These are phyloP conservation scores for Raphicerus campestris DNA, from an alignment of 2,113 vertebrate genomes.

Conservation along the genomic window DNA sequence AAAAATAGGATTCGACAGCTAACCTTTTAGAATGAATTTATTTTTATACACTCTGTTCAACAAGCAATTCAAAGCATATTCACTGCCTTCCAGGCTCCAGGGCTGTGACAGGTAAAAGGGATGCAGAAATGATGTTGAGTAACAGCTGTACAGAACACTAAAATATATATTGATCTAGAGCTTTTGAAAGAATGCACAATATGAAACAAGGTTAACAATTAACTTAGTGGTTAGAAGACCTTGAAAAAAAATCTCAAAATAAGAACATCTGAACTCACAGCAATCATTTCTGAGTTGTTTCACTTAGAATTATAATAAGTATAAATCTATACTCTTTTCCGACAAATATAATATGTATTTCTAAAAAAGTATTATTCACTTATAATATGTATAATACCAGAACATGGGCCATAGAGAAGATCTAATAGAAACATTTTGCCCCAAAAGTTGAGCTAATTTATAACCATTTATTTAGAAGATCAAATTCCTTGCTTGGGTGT, in stretches of 20 bases:
- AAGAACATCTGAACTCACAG: not conserved
- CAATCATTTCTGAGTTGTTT: not conserved
- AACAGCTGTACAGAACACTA: not conserved
- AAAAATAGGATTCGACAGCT: not conserved
- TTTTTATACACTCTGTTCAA: not conserved
- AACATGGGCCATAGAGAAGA: not conserved
- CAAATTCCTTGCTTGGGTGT: not conserved
- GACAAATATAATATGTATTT: not conserved
- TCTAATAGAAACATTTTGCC: not conserved
- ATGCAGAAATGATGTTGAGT: not conserved
- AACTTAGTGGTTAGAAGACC: not conserved
- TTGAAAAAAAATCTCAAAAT: conserved; percentile 11
- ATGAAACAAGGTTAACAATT: conserved; percentile 10
- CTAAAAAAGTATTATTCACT: too few species aligned
- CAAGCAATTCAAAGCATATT: not conserved
- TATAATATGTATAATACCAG: not conserved
- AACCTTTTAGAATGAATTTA: not conserved
- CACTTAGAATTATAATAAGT: not conserved
- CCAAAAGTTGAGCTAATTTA: not conserved
- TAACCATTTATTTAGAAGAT: not conserved
- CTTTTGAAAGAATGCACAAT: not conserved
- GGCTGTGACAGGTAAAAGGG: not conserved
- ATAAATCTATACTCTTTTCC: not conserved
- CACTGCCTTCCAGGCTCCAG: not conserved
- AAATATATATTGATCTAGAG: not conserved